Conservation (phyloP, 2,797 vertebrate species). For the Sebastes trivittatus region DNA sequence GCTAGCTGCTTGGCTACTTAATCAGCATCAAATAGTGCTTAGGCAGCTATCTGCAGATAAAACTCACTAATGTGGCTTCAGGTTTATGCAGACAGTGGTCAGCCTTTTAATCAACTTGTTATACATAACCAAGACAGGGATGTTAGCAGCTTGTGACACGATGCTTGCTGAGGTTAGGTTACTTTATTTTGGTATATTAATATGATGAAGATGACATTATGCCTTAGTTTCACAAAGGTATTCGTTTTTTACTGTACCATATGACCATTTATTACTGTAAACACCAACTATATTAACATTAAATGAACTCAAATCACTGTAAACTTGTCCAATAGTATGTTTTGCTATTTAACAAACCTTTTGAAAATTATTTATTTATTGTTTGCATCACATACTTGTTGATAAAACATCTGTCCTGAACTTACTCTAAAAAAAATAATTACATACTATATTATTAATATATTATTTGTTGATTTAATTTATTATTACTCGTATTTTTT, state of each 20-base stretch:
- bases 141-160: neutral
- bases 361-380: neutral
- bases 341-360: no score
- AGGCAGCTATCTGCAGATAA: slow-evolving; percentile 1
- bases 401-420: neutral
- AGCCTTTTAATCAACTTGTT: neutral
- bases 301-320: neutral
- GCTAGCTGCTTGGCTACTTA: slow-evolving; percentile 30
- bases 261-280: neutral
- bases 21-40: slow-evolving; percentile 7
- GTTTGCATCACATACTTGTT: neutral
- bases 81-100: neutral
- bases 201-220: neutral
- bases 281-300: neutral
- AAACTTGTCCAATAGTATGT: neutral
- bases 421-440: neutral
- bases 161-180: neutral
- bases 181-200: neutral
- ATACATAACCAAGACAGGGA: neutral
- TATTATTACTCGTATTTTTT: no score
- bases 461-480: no score
- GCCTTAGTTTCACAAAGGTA: neutral
- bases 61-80: neutral
- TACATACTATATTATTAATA: neutral
- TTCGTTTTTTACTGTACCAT: neutral